Base-by-base conservation (phyloP, 2,888 invertebrate genomes). In the Sipha maydis region DNA sequence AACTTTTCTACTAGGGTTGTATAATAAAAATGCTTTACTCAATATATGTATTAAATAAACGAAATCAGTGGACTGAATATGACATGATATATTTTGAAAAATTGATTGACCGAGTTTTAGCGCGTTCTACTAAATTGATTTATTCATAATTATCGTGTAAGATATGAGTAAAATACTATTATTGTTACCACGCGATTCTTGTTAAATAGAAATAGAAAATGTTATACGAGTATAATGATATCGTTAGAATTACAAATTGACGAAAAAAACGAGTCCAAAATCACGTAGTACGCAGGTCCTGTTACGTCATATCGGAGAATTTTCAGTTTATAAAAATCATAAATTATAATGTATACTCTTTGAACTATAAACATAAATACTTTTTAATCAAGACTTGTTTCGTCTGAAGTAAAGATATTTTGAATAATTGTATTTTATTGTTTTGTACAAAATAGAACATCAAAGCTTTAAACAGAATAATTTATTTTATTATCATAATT, bases 61-160 rank as follows among this genome's bases (percentile, higher is more conserved):
- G 8, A 8, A 80, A 80, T 67, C 56, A 80, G 61, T 54, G 28
- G 78, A 21, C 31, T 3, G 9, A 78, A 78, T 78, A 78, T 54
- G 54, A 78, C 78, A 56, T 56, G 21, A 54, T 76, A 14, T 19
- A 41, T 41, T 76, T n/a, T 41, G 21, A 48, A 54, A 21, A 56
- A 78, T 67, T 38, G 34, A 80, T 67, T 19, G 38, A 38, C 79
- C 25, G 61, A n/a, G 38, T 38, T 80, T 67, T 38, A n/a, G 79
- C 38, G 38, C 38, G n/a, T 80, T 80, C 38, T 17, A 67, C 34
- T 28, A 34, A 34, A 61, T 80, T 25, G 61, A 38, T 80, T 34
- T 61, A 31, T 17, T 67, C 38, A 11, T 14, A 19, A 48, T 25
- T 4, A 14, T 4, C 34, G 5, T 4, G 38, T 38, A 67, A 38